These are phyloP conservation scores for Blastobasis adustella DNA, from an alignment of 2,888 invertebrate species.

Conservation along the genomic window DNA sequence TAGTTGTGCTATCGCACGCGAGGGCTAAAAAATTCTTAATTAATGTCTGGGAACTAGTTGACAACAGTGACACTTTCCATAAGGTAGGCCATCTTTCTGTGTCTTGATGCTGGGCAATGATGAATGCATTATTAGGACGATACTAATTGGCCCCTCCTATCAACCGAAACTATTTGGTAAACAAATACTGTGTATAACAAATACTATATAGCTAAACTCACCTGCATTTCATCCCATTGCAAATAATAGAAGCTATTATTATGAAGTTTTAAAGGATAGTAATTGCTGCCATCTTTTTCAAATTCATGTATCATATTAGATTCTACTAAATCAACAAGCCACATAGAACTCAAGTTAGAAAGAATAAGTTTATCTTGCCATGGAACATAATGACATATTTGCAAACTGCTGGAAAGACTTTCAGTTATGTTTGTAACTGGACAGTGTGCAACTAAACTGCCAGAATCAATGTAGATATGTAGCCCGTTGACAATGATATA, in stretches of 20 bases:
- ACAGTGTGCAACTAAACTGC: slow-evolving; percentile 34
- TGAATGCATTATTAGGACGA: too few relatives aligned
- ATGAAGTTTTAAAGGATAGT: slow-evolving; percentile 36
- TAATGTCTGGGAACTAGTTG: too few relatives aligned
- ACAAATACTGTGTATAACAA: too few relatives aligned
- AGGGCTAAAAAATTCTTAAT: too few relatives aligned
- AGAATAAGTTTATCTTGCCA: slow-evolving; percentile 45
- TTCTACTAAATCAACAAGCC: slow-evolving; percentile 38
- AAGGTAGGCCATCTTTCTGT: too few relatives aligned
- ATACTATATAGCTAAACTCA: slow-evolving; percentile 16
- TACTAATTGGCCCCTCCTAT: too few relatives aligned
- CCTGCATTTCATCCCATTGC: slow-evolving; percentile 37
- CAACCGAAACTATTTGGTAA: too few relatives aligned
- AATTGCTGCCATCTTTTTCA: slow-evolving; percentile 27
- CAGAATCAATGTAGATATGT: slow-evolving; percentile 26
- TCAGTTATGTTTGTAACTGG: slow-evolving; percentile 41
- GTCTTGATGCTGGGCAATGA: too few relatives aligned
- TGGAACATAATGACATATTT: slow-evolving; percentile 27
- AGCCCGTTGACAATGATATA: slow-evolving; percentile 29
- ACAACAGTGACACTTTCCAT: too few relatives aligned
- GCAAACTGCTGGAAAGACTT: slow-evolving; percentile 19
- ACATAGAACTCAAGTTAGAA: slow-evolving; percentile 38
- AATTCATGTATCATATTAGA: slow-evolving; percentile 36
- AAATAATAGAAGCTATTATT: slow-evolving; percentile 50
- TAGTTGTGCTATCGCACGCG: too few relatives aligned